A percentile compares a stretch with the other conserved stretches of the same genome.
phyloP scores from a whole-genome alignment of 1,140 invertebrate species.

The Megathymus violae region DNA sequence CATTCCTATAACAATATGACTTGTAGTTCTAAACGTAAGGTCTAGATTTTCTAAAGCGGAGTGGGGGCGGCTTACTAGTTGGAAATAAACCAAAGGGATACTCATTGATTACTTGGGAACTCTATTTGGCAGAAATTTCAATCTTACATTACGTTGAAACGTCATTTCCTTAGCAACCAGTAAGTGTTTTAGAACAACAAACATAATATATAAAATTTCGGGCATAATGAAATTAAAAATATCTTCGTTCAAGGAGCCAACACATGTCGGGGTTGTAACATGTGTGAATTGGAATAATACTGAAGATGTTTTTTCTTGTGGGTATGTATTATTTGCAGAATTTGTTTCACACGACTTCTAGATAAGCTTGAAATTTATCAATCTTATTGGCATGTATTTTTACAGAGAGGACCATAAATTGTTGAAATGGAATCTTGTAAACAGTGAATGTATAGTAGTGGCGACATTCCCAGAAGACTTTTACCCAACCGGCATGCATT shows the following conservation, averaged over 20 bases:
- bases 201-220: conserved; percentile 14
- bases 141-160: too few relatives aligned
- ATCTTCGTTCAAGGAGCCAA: conserved; percentile 87
- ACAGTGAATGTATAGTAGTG: conserved; percentile 90
- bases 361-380: too few relatives aligned
- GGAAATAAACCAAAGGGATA: too few relatives aligned
- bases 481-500: conserved; percentile 95
- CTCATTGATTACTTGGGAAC: too few relatives aligned
- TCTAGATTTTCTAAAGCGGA: too few relatives aligned
- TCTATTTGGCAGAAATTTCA: too few relatives aligned
- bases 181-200: background rate
- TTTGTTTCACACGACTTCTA: too few relatives aligned
- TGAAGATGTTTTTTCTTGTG: conserved; percentile 96
- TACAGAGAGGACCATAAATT: conserved; percentile 95
- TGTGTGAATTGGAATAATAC: conserved; percentile 96
- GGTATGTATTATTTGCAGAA: conserved; percentile 82
- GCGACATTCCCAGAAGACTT: conserved; percentile 92
- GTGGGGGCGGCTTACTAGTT: too few relatives aligned
- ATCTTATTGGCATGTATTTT: too few relatives aligned
- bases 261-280: conserved; percentile 90
- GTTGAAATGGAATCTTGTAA: conserved; percentile 93
- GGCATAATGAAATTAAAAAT: conserved; percentile 92
- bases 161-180: conserved; percentile 31
- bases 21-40: too few relatives aligned
- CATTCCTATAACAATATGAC: too few relatives aligned